Percentiles rank a stretch among this genome's conserved stretches.
Conservation (phyloP, 2,888 invertebrate species). For the Clusia tigrina region DNA sequence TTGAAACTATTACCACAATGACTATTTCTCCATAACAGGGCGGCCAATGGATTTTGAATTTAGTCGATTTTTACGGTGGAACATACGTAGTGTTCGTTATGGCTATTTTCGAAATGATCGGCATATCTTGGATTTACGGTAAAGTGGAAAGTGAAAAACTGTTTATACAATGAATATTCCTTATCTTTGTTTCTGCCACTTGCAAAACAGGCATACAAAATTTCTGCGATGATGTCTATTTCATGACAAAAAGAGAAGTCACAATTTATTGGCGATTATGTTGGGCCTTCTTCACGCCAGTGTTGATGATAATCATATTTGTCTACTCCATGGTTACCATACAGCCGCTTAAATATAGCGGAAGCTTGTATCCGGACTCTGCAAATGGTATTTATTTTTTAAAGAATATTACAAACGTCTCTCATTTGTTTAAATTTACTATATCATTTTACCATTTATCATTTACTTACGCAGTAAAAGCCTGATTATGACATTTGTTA, state of each 20-base stretch:
- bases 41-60: conserved; percentile 69
- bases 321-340: conserved; percentile 73
- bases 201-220: conserved; percentile 67
- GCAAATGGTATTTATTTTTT: conserved; percentile 68
- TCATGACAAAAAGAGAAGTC: conserved; percentile 74
- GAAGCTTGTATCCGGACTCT: conserved; percentile 68
- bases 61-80: conserved; percentile 72
- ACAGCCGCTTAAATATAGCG: conserved; percentile 69
- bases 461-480: too few species aligned
- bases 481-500: too few species aligned
- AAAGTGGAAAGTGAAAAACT: conserved; percentile 29
- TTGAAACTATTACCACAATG: background rate
- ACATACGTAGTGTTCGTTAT: conserved; percentile 70
- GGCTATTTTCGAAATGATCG: conserved; percentile 68
- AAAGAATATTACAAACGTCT: too few species aligned
- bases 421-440: too few species aligned
- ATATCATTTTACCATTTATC: too few species aligned
- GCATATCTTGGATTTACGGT: conserved; percentile 71
- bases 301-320: conserved; percentile 74
- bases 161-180: background rate
- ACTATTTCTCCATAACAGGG: conserved; percentile 63
- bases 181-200: background rate
- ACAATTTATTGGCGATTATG: conserved; percentile 79
- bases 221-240: conserved; percentile 76
- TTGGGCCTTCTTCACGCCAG: conserved; percentile 78